These are phyloP conservation scores for Xenus cinereus DNA, from an alignment of 2,113 vertebrate genomes.

Conservation along the genomic window DNA sequence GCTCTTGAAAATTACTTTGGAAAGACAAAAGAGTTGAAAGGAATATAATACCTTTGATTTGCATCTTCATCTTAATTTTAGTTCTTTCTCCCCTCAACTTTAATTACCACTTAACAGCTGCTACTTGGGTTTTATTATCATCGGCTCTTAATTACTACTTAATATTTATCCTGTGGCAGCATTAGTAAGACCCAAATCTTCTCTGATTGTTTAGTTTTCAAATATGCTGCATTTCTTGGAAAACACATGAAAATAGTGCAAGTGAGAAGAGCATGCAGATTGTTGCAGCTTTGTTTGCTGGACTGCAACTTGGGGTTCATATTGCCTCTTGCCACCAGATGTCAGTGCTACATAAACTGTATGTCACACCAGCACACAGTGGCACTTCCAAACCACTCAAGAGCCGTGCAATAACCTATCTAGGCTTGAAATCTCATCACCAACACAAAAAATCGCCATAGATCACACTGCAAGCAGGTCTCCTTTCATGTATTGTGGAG, in stretches of 20 bases:
- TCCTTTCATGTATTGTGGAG: background rate
- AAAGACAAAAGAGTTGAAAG: background rate
- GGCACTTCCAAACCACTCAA: background rate
- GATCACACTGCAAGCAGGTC: background rate
- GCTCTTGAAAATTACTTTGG: background rate
- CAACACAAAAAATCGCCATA: background rate
- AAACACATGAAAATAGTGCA: background rate
- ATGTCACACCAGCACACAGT: fast-evolving
- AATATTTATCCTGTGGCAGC: background rate
- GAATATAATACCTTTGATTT: background rate
- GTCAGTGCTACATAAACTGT: background rate
- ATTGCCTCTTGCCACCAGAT: background rate
- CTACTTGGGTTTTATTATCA: background rate
- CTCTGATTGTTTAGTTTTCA: background rate
- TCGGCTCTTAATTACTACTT: background rate
- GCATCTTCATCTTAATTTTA: background rate
- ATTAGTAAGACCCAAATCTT: background rate
- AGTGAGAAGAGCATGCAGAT: fast-evolving
- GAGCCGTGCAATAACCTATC: background rate
- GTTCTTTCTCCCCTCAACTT: background rate
- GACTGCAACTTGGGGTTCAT: background rate
- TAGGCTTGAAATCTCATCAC: background rate
- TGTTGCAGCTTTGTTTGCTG: background rate
- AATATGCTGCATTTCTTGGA: background rate
- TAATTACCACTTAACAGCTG: background rate